Base-by-base conservation (phyloP, 1,140 invertebrate genomes). In the Cotesia glomerata region DNA sequence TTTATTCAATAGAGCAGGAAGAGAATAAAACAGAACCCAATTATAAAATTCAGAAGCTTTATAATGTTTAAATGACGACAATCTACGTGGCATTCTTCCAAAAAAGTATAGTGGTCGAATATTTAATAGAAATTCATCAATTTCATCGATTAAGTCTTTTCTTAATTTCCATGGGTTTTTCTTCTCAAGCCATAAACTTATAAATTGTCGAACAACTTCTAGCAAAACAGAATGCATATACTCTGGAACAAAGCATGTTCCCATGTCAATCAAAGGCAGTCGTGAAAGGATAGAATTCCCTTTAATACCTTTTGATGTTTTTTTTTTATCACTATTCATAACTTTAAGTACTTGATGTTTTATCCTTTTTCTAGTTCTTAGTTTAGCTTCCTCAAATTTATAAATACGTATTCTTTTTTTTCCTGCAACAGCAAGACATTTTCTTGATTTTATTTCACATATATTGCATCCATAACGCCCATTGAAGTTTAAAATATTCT, bases 141-240 rank as follows among this genome's bases (percentile, higher is more conserved):
- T 72, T 45, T 59, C 45, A 13, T 45, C 39, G 8, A 18, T 11
- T 35, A 52, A 3, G 56, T 65, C 36, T 49, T 69, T 35, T 49
- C 26, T 35, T 5, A 75, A 64, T 65, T 62, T 74, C 72, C 73
- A 75, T 5, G 39, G 52, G 11, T 69, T 69, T 69, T 67, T 62
- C 13, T 52, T 56, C 26, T 4, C 18, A 4, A 72, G 65, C 74
- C 71, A 78, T 0, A 75, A 5, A 39, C 70, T 9, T 7, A 61
- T 45, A 54, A 77, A 72, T 34, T 72, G 76, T 26, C 18, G 52
- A 45, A 67, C 72, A 7, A 74, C 67, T 3, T 74, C 77, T 14
- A 80, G 34, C 9, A 80, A 32, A 9, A 75, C 67, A 5, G 75
- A 77, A 65, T 80, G 77, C 77, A 80, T 78, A 35, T 75, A 74